These are phyloP conservation scores for Chionomys nivalis DNA, from an alignment of 2,113 vertebrate species.

Conservation along the genomic window DNA sequence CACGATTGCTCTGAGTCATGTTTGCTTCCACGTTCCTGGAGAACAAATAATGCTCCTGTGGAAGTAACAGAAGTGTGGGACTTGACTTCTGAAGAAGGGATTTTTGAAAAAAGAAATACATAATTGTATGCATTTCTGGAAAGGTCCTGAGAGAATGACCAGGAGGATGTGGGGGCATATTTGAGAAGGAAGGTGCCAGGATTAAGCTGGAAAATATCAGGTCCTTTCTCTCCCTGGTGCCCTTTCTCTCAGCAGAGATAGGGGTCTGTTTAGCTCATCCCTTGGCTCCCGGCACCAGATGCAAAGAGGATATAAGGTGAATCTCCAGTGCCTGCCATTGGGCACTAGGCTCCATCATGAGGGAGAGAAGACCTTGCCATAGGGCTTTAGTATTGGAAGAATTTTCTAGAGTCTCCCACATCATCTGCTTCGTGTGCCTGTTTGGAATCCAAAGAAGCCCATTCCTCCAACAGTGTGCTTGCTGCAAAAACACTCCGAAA, in stretches of 20 bases:
- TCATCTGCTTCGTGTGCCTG: not conserved
- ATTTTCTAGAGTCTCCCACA: not conserved
- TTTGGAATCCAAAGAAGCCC: not conserved
- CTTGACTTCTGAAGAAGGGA: not conserved
- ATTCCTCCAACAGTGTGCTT: not conserved
- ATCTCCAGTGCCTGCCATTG: not conserved
- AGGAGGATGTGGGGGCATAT: not conserved
- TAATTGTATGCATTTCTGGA: too few relatives aligned
- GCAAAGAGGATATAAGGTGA: not conserved
- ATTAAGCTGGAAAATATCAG: not conserved
- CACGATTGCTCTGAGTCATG: rapidly evolving
- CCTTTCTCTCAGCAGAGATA: not conserved
- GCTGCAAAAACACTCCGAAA: not conserved
- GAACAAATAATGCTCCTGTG: not conserved
- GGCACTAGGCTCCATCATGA: not conserved
- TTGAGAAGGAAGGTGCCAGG: not conserved
- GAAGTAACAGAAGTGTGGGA: not conserved
- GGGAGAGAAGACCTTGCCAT: not conserved
- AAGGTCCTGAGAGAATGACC: not conserved
- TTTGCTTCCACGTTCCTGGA: not conserved
- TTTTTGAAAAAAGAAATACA: not conserved
- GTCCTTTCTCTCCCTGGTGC: not conserved
- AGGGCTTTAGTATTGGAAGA: not conserved
- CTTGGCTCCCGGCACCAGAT: rapidly evolving
- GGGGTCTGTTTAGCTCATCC: rapidly evolving